Evolutionary conservation across 2,797 vertebrate genomes (phyloP), one percentile per base, ranked within the genome.

Genomic region (Bufotes viridis): DNA sequence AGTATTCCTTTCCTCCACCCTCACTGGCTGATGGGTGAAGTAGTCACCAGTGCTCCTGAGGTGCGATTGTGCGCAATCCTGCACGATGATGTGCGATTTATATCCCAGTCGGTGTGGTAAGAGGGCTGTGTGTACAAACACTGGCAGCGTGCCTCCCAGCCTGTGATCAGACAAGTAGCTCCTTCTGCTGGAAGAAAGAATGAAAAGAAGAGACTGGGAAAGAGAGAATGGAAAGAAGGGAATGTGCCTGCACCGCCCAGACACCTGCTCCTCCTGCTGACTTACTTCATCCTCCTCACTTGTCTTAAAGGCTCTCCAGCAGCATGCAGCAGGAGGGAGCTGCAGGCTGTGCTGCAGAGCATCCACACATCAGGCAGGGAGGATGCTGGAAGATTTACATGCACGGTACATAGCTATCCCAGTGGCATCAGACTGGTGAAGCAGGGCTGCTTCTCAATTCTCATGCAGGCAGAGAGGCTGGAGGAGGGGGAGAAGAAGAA

Each of bases 181-280:
- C 81, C 87, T 88, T 88, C 76, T 88, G 76, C 82, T 88, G 76
- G 76, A 81, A 80, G 78, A 82, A 82, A 75, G 82, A 80, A 85
- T 74, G 70, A 74, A 72, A 80, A 80, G 81, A 42, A 78, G 78
- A 83, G 67, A 65, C n/a, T 26, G 86, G 57, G 55, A 83, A 49
- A 78, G 51, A 84, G 79, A 82, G 81, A 78, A 78, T 78, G 60
- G 74, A 82, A 82, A 78, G 53, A 83, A 81, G 82, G 82, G 69
- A 86, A 78, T 57, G 74, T 81, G 63, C 17, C 70, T 69, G 82
- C 87, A 79, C 76, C 87, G 61, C 87, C 87, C 87, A 88, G 75
- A 79, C 87, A 88, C 87, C 87, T 88, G 87, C 87, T 88, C 82
- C 87, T 85, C 82, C 87, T 88, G 87, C 82, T 87, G 55, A 81